Evolutionary conservation across 2,113 vertebrate species (phyloP).

Genomic region (Lucifuga dentata): DNA sequence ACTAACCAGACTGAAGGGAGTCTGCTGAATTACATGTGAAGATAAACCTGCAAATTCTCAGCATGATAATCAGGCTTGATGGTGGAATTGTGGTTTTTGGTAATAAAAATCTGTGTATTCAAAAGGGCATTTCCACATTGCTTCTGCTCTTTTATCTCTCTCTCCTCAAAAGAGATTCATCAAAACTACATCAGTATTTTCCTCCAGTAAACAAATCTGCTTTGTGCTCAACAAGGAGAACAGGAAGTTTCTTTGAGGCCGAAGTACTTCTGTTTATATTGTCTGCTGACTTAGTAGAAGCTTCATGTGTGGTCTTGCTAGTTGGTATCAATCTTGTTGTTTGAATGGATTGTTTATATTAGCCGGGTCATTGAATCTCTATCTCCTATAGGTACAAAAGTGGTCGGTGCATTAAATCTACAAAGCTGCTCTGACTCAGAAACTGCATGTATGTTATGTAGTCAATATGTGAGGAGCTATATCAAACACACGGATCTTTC

Average conservation of each 20-base stretch:
- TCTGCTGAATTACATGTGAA: conserved; percentile 71
- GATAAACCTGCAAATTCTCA: conserved; percentile 56
- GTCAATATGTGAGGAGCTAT: background rate
- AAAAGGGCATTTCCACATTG: background rate
- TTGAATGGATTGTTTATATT: conserved; percentile 17
- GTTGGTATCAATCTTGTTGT: background rate
- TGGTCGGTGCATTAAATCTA: background rate
- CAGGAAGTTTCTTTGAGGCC: background rate
- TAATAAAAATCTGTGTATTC: background rate
- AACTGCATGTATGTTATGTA: background rate
- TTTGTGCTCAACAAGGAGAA: background rate
- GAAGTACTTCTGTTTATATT: background rate
- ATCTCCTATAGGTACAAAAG: background rate
- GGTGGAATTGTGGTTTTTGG: conserved; percentile 1
- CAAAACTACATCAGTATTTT: background rate
- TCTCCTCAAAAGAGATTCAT: background rate
- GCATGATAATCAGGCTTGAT: conserved; percentile 26
- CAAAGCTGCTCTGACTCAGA: background rate
- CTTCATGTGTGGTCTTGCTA: background rate
- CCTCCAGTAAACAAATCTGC: background rate
- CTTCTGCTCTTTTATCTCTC: background rate
- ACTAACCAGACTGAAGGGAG: conserved; percentile 36
- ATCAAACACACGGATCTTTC: background rate
- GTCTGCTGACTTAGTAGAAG: background rate
- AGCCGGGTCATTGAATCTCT: background rate